Conservation (phyloP, 1,140 invertebrate species). For the Hesperophylax magnus region DNA sequence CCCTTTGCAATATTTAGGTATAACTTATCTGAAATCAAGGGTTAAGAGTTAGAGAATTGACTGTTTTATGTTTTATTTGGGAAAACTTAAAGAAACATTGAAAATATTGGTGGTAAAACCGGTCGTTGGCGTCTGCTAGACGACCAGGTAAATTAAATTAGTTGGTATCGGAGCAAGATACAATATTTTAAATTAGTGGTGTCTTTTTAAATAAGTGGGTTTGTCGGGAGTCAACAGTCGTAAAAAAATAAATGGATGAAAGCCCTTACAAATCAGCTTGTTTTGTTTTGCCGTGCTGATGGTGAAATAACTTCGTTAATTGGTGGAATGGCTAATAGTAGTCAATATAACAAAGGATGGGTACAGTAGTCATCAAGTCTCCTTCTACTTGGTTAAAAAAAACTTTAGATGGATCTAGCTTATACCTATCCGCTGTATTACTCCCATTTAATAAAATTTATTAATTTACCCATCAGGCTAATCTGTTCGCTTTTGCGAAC, state of each 20-base stretch:
- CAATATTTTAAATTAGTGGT: conserved; percentile 26
- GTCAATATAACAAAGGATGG: background rate
- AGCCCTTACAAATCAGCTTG: conserved; percentile 10
- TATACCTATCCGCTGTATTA: too few species aligned
- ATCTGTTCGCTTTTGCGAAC: too few species aligned
- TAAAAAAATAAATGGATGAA: conserved; percentile 28
- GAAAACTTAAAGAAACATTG: too few species aligned
- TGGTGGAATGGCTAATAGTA: conserved; percentile 7
- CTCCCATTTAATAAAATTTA: too few species aligned
- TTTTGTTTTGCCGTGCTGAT: background rate
- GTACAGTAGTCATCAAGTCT: too few species aligned
- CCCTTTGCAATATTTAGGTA: conserved; percentile 15
- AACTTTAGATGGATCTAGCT: too few species aligned
- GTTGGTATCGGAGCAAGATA: background rate
- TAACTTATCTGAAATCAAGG: conserved; percentile 19
- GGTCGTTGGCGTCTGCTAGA: background rate
- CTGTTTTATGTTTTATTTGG: too few species aligned
- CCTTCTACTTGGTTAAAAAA: too few species aligned
- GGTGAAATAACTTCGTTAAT: background rate
- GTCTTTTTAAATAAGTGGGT: conserved; percentile 17
- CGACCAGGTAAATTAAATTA: conserved; percentile 13
- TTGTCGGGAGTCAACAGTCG: conserved; percentile 19
- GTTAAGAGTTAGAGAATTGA: background rate
- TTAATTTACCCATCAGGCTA: too few species aligned
- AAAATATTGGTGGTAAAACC: conserved; percentile 1